Evolutionary conservation across 2,888 invertebrate species (phyloP), one percentile per base, ranked within the genome.

Genomic region (Notocelia uddmanniana): DNA sequence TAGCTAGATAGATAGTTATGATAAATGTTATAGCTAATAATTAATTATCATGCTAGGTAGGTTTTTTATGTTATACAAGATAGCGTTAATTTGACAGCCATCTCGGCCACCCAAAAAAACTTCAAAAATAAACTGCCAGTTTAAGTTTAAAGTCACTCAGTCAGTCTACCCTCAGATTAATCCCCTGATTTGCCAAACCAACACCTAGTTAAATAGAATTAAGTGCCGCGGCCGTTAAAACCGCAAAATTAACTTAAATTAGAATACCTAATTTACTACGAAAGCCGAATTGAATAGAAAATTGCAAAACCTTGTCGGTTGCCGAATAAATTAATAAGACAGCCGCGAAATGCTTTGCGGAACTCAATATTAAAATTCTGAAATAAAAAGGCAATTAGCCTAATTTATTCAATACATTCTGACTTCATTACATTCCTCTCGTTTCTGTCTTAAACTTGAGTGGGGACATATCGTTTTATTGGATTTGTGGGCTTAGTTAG

Each of bases 261-360:
- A 72, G 67, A 72, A 72, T 72, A 72, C 48, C 67, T 67, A 72
- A 72, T 72, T 67, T 62, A 67, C 71, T 66, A 59, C 70, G 54
- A 72, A 68, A 67, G 71, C 55, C 60, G 67, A 72, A 72, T 72
- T 72, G 60, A 72, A 72, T 68, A 72, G 71, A 72, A 72, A 67
- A 72, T 72, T 67, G 71, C 67, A 72, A 72, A 72, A 72, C 71
- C 71, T 67, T 72, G 71, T 72, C 67, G 67, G 71, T 67, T 67
- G 59, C 67, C 67, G 71, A 72, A 72, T 72, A 72, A 72, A 72
- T 72, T 72, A 72, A 72, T 72, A 62, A 72, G 60, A 26, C 67
- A 37, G 60, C 67, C 55, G 48, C 67, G 60, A 72, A 60, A 72
- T 72, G 71, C 67, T 72, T 72, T 60, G 55, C 71, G 67, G 60